These are phyloP conservation scores for Valencia hispanica DNA, from an alignment of 2,797 vertebrate species.

Conservation along the genomic window DNA sequence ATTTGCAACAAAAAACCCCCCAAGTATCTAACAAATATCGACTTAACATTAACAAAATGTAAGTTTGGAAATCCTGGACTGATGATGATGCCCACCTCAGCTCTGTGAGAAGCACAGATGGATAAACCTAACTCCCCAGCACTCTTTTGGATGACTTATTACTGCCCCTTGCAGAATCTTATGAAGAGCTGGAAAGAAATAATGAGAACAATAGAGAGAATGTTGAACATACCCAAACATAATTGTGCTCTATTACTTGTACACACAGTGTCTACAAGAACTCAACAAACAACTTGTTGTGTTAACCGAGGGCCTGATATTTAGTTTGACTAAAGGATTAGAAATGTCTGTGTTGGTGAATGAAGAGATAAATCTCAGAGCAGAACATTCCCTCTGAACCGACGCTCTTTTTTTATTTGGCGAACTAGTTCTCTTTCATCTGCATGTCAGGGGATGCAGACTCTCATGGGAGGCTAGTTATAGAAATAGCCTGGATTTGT, in stretches of 20 bases:
- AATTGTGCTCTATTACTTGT: background rate
- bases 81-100: slow-evolving; percentile 35
- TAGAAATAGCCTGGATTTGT: slow-evolving; percentile 53
- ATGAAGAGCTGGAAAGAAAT: slow-evolving; percentile 53
- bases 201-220: slow-evolving; percentile 5
- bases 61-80: background rate
- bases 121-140: slow-evolving; percentile 43
- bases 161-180: slow-evolving; percentile 45
- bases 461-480: slow-evolving; percentile 42
- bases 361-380: slow-evolving; percentile 48
- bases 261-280: slow-evolving; percentile 7
- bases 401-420: slow-evolving; percentile 39
- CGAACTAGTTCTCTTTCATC: slow-evolving; percentile 58
- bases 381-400: slow-evolving; percentile 29
- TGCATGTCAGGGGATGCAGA: slow-evolving; percentile 41
- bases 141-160: slow-evolving; percentile 56
- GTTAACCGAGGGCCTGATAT: slow-evolving; percentile 48
- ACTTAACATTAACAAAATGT: background rate
- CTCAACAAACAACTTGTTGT: slow-evolving; percentile 28
- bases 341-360: slow-evolving; percentile 40
- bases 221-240: slow-evolving; percentile 26
- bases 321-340: slow-evolving; percentile 36
- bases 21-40: background rate
- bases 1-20: background rate
- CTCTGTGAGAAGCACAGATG: slow-evolving; percentile 10